Evolutionary conservation across 2,797 vertebrate species (phyloP).

Genomic region (Zenarchopterus dispar): DNA sequence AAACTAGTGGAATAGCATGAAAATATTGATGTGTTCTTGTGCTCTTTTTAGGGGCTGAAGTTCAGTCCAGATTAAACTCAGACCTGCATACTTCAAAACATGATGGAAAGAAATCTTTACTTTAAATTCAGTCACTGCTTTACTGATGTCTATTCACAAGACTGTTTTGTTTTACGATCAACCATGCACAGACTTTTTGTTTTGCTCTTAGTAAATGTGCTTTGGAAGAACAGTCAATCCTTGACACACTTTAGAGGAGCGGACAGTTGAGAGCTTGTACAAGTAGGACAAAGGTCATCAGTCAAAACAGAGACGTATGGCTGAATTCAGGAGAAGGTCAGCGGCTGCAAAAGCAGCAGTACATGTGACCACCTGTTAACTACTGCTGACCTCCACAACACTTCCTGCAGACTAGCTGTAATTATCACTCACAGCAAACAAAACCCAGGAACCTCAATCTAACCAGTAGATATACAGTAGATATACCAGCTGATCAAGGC

Average conservation of each 20-base stretch:
- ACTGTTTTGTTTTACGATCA: not conserved
- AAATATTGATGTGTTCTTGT: too few relatives aligned
- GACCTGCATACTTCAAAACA: too few relatives aligned
- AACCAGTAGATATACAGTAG: not conserved
- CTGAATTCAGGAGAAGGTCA: constrained; percentile 30
- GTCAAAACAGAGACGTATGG: too few relatives aligned
- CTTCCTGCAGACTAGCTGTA: not conserved
- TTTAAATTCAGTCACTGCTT: too few relatives aligned
- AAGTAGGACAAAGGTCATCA: constrained; percentile 54
- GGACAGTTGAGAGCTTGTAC: constrained; percentile 1
- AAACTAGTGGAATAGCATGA: too few relatives aligned
- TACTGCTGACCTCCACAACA: not conserved
- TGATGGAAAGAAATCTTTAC: constrained; percentile 16
- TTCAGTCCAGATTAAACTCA: too few relatives aligned
- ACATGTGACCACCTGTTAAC: constrained; percentile 14
- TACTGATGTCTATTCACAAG: not conserved
- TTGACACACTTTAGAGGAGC: constrained; percentile 44
- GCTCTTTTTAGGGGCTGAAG: too few relatives aligned
- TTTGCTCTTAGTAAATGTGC: constrained; percentile 9
- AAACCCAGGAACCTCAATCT: not conserved
- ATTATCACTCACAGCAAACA: constrained; percentile 3
- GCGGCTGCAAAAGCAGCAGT: constrained; percentile 7
- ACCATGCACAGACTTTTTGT: constrained; percentile 2
- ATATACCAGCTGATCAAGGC: not conserved
- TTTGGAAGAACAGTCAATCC: constrained; percentile 44